phyloP scores from a whole-genome alignment of 2,797 vertebrate genomes.

The Adrianichthys oophorus region DNA sequence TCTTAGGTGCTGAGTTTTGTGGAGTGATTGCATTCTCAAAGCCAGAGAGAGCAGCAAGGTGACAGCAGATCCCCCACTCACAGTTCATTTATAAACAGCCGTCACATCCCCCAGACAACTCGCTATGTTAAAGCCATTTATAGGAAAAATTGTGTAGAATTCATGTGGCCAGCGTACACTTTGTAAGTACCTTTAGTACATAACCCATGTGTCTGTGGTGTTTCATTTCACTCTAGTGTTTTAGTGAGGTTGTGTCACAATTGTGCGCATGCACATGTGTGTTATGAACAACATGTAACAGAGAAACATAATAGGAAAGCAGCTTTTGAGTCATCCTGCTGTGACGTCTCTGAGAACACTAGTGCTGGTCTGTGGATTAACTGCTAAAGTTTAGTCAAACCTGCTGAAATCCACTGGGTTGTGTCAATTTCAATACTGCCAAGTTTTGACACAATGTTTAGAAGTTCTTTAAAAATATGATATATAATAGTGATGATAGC shows the following conservation, averaged over 20 bases:
- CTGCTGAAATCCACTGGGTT: neutral
- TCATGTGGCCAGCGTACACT: conserved; percentile 35
- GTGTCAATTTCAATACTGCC: no score
- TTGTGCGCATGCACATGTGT: conserved; percentile 11
- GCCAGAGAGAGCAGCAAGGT: conserved; percentile 29
- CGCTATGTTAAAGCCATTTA: conserved; percentile 34
- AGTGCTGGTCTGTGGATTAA: neutral
- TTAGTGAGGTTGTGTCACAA: conserved; percentile 14
- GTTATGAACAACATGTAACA: neutral
- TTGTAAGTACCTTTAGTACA: conserved; percentile 47
- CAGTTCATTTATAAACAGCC: conserved; percentile 66
- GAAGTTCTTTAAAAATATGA: no score
- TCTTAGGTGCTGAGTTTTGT: conserved; percentile 61
- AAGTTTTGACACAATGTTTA: no score
- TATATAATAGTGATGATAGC: no score
- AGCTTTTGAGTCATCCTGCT: neutral
- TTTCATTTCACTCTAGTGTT: conserved; percentile 43
- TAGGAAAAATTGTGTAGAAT: conserved; percentile 32
- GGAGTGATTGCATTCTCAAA: conserved; percentile 42
- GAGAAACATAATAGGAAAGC: conserved; percentile 1
- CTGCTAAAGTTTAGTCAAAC: neutral
- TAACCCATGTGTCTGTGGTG: conserved; percentile 43
- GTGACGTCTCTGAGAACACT: neutral
- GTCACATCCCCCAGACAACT: conserved; percentile 50
- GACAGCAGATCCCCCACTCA: conserved; percentile 48